Percentiles rank a stretch among this genome's conserved stretches.
Conservation (phyloP, 2,888 invertebrate species). For the Drosophila mercatorum region DNA sequence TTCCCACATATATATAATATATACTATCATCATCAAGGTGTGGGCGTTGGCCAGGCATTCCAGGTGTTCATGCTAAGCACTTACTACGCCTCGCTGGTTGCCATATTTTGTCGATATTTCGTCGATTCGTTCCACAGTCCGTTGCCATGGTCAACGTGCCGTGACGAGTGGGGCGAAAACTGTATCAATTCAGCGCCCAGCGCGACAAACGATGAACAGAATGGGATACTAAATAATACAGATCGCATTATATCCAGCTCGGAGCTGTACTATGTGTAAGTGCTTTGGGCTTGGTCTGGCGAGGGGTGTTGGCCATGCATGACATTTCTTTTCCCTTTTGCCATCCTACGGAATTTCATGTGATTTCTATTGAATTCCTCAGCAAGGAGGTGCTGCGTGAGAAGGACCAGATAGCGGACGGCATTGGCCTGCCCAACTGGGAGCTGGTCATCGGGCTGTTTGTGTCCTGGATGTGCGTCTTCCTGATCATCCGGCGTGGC, state of each 20-base stretch:
- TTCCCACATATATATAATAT: neutral
- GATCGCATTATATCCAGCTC: slow-evolving; percentile 84
- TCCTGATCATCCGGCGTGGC: slow-evolving; percentile 86
- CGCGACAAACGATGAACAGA: slow-evolving; percentile 23
- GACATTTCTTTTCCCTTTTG: too few relatives aligned
- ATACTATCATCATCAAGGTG: slow-evolving; percentile 83
- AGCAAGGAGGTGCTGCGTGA: slow-evolving; percentile 86
- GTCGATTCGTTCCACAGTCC: slow-evolving; percentile 87
- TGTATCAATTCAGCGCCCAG: slow-evolving; percentile 82
- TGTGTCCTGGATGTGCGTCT: slow-evolving; percentile 86
- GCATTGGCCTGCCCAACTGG: slow-evolving; percentile 86
- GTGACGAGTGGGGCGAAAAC: slow-evolving; percentile 85
- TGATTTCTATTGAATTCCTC: neutral
- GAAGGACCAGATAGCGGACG: slow-evolving; percentile 85
- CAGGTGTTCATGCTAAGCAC: slow-evolving; percentile 86
- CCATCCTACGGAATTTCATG: neutral
- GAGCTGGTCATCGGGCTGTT: slow-evolving; percentile 86
- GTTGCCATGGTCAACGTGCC: slow-evolving; percentile 88
- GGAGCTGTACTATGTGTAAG: slow-evolving; percentile 86
- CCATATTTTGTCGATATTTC: slow-evolving; percentile 87
- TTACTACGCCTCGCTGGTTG: slow-evolving; percentile 87
- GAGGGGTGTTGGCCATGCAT: slow-evolving; percentile 36
- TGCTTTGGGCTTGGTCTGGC: slow-evolving; percentile 32
- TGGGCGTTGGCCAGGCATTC: slow-evolving; percentile 86
- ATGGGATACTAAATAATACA: slow-evolving; percentile 24